A percentile compares a stretch with the other conserved stretches of the same genome.
These are phyloP conservation scores for Aromia moschata DNA, from an alignment of 2,888 invertebrate genomes.

Conservation along the genomic window DNA sequence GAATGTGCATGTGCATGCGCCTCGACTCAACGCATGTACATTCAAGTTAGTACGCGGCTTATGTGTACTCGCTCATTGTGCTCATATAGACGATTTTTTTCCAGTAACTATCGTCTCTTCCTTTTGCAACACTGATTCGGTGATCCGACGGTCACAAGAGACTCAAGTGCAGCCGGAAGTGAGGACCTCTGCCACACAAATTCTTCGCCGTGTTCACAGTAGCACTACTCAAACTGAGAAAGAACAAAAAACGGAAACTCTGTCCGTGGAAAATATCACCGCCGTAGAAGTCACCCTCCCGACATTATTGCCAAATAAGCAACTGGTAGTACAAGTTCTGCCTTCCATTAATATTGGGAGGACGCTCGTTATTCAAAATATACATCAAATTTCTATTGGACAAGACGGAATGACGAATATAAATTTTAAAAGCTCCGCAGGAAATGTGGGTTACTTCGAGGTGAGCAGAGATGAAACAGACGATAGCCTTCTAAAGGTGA, in stretches of 20 bases:
- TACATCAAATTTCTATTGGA: not conserved
- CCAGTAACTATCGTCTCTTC: not conserved
- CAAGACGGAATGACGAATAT: not conserved
- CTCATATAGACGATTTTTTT: not conserved
- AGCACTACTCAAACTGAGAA: conserved; percentile 2
- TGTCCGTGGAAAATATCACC: not conserved
- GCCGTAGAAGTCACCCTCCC: too few relatives aligned
- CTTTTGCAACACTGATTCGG: not conserved
- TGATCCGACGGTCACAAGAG: not conserved
- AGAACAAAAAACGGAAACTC: not conserved
- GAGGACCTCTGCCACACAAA: not conserved
- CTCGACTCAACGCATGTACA: too few relatives aligned
- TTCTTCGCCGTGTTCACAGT: not conserved
- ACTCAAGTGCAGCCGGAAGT: not conserved
- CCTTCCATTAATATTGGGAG: conserved; percentile 3
- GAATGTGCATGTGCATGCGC: too few relatives aligned
- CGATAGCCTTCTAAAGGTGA: not conserved
- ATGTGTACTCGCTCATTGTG: too few relatives aligned
- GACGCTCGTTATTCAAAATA: not conserved
- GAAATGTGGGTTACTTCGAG: conserved; percentile 7
- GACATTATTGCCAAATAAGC: too few relatives aligned
- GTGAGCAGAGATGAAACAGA: not conserved
- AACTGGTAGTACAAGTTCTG: conserved; percentile 4
- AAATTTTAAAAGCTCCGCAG: not conserved
- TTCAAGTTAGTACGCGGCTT: too few relatives aligned